Base-by-base conservation (phyloP, 2,797 vertebrate species). In the Melanotaenia trifasciata region DNA sequence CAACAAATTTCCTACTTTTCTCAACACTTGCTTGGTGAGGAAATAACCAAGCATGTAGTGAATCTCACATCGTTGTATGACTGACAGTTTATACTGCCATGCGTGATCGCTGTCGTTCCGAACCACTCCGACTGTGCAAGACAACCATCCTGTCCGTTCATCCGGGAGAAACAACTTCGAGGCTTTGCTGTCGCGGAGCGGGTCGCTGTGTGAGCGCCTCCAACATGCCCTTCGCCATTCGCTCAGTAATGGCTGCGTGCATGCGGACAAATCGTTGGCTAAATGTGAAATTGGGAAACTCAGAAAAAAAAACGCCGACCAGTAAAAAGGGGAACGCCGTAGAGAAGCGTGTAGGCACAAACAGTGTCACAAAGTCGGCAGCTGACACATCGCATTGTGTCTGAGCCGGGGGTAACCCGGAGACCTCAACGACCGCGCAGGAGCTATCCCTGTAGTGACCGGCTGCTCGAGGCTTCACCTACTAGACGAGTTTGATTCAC, bases 381-480 rank as follows among this genome's bases (percentile, higher is more conserved):
- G 87, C 86, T 90, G 89, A 90, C 91, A 91, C 89, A 87, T 88
- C 84, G 87, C 89, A 88, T 90, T 90, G 90, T 90, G 85, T 90
- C 84, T 87, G 87, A 84, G 84, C 80, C 69, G 85, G 51, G 51
- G 88, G 84, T 70, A 76, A 90, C 90, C 90, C 83, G 86, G 85
- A 87, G 91, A 92, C 90, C 90, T 87, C 84, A 77, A 76, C 87
- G 78, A 83, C 89, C 88, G 87, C 71, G 78, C 81, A 67, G 33
- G 77, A 87, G 87, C 87, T 76, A 90, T 89, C 89, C 92, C 91
- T 89, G 88, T 80, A 84, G 84, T 85, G 87, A 85, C 91, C 90
- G 90, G 83, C 88, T 68, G 81, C 85, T 82, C 82, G n/a, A 81
- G 82, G 84, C 40, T 45, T 45, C 43, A 45, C 43, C 83, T 88